phyloP scores from a whole-genome alignment of 1,140 invertebrate species.

The Tetragonula clypearis region DNA sequence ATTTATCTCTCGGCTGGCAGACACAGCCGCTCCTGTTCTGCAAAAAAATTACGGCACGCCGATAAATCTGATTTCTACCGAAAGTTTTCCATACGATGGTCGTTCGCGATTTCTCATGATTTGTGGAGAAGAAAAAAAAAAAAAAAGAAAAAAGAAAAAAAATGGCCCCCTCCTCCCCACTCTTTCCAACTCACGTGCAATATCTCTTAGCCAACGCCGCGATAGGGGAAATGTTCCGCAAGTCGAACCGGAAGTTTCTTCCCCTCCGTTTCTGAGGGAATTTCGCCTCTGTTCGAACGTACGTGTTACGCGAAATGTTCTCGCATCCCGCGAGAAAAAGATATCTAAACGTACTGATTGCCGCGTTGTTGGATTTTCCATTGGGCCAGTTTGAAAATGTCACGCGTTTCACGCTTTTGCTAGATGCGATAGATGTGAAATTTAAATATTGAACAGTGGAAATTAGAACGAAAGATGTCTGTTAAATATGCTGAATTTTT shows the following conservation, averaged over 20 bases:
- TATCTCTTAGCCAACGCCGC: neutral
- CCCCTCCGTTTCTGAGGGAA: neutral
- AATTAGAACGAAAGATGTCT: too few relatives aligned
- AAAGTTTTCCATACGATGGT: constrained; percentile 49
- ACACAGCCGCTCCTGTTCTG: constrained; percentile 61
- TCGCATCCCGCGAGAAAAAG: neutral
- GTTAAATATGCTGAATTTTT: too few relatives aligned
- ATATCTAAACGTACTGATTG: neutral
- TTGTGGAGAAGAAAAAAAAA: constrained; percentile 44
- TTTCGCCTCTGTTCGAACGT: neutral
- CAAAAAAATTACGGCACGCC: constrained; percentile 62
- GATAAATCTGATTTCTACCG: constrained; percentile 65
- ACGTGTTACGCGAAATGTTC: neutral
- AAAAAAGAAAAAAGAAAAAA: neutral
- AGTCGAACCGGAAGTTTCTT: neutral
- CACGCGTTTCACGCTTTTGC: too few relatives aligned
- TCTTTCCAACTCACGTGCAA: constrained; percentile 11
- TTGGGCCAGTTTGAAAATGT: too few relatives aligned
- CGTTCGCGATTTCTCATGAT: constrained; percentile 48
- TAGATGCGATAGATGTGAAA: too few relatives aligned
- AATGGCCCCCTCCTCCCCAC: neutral
- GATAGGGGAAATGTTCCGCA: neutral
- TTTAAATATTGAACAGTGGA: too few relatives aligned
- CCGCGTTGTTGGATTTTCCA: neutral
- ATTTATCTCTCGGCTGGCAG: constrained; percentile 64